Conservation (phyloP, 92 coral and sea anemone genomes). For the Heteractis magnifica region DNA sequence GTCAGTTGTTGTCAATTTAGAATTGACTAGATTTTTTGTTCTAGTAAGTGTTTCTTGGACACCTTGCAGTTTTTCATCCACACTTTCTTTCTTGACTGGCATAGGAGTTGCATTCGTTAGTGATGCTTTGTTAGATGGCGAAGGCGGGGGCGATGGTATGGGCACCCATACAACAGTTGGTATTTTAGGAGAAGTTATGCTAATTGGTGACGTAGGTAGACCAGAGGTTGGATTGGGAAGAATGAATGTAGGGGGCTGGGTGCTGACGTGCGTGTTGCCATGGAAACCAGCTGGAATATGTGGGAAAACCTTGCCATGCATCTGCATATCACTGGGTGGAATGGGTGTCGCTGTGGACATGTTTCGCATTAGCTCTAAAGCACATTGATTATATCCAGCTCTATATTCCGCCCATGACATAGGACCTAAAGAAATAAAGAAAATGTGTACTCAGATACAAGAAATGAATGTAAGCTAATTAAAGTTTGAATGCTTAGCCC, state of each 20-base stretch:
- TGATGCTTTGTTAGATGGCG: conserved; percentile 52
- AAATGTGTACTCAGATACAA: neutral
- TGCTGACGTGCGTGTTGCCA: conserved; percentile 42
- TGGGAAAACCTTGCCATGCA: conserved; percentile 56
- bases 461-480: neutral
- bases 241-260: conserved; percentile 39
- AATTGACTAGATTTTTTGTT: neutral
- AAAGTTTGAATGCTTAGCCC: neutral
- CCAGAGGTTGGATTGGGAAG: conserved; percentile 30
- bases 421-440: conserved; percentile 18
- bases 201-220: conserved; percentile 31
- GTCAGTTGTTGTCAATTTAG: neutral
- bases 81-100: conserved; percentile 27
- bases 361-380: conserved; percentile 63
- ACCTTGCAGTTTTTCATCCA: neutral
- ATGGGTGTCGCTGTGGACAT: conserved; percentile 36
- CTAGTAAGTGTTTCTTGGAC: neutral
- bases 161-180: conserved; percentile 63
- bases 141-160: conserved; percentile 66
- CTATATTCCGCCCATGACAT: conserved; percentile 64
- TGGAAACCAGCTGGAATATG: conserved; percentile 72
- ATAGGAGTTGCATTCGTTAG: conserved; percentile 2
- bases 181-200: conserved; percentile 15
- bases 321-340: conserved; percentile 44
- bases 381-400: conserved; percentile 73